phyloP scores from a whole-genome alignment of 2,888 invertebrate species.

The Seira musarum region DNA sequence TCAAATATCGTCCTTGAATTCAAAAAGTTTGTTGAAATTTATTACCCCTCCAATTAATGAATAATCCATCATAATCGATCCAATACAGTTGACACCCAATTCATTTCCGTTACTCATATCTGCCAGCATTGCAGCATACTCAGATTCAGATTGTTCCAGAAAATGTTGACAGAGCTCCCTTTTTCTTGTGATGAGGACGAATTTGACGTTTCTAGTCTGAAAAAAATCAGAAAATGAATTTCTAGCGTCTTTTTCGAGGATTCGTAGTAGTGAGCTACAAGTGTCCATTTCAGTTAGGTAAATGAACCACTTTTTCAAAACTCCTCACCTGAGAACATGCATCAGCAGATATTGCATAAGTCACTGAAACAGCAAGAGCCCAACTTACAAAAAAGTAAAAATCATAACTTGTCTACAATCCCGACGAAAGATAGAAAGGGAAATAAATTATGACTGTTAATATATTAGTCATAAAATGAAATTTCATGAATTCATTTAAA shows the following conservation, averaged over 20 bases:
- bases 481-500: slow-evolving; percentile 11
- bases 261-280: too few species aligned
- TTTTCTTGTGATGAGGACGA: slow-evolving; percentile 4
- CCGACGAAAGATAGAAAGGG: slow-evolving; percentile 6
- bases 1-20: not conserved
- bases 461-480: not conserved
- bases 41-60: slow-evolving; percentile 21
- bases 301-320: too few species aligned
- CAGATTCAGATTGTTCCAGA: slow-evolving; percentile 8
- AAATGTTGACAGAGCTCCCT: not conserved
- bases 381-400: not conserved
- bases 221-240: too few species aligned
- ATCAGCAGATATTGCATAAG: slow-evolving; percentile 10
- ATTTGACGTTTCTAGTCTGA: slow-evolving; percentile 4
- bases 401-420: not conserved
- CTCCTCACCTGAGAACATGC: slow-evolving; percentile 12
- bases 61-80: slow-evolving; percentile 34
- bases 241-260: too few species aligned
- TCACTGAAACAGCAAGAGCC: not conserved
- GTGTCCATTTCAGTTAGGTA: too few species aligned
- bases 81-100: too few species aligned
- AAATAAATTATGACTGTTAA: slow-evolving; percentile 15
- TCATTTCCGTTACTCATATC: slow-evolving; percentile 10
- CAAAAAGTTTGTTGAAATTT: too few species aligned
- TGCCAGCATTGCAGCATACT: not conserved